Conservation (phyloP, 2,888 invertebrate species). For the Mycalesis mineus region DNA sequence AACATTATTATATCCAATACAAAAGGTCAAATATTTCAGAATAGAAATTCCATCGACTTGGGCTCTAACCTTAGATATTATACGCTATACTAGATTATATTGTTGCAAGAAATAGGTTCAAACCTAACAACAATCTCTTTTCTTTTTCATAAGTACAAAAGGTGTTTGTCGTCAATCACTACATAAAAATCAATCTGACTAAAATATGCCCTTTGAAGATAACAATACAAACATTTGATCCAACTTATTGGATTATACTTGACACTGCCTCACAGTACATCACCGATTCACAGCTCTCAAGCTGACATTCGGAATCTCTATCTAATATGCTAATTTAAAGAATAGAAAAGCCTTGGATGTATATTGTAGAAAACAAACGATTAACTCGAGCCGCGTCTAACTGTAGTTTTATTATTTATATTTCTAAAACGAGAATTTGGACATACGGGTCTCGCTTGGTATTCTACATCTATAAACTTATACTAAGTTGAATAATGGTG, state of each 20-base stretch:
- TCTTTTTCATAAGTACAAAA: too few relatives aligned
- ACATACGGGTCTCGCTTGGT: not conserved
- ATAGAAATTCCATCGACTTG: constrained; percentile 10
- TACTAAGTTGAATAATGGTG: not conserved
- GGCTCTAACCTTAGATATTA: constrained; percentile 1
- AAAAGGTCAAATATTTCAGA: constrained; percentile 15
- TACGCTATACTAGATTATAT: not conserved
- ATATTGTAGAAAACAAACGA: constrained; percentile 40
- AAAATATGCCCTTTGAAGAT: not conserved
- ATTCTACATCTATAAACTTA: not conserved
- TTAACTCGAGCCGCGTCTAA: constrained; percentile 37
- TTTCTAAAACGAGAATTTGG: constrained; percentile 13
- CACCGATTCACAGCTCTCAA: constrained; percentile 11
- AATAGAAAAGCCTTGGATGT: constrained; percentile 34
- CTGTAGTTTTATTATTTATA: constrained; percentile 41
- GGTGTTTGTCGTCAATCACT: too few relatives aligned
- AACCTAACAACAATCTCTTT: too few relatives aligned
- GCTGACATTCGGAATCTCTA: constrained; percentile 26
- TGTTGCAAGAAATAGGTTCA: not conserved
- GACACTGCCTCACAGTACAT: not conserved
- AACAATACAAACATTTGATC: not conserved
- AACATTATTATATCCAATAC: constrained; percentile 1
- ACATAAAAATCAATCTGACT: not conserved
- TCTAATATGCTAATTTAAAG: constrained; percentile 44
- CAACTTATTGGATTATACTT: not conserved